phyloP scores from a whole-genome alignment of 2,888 invertebrate species.

The Nomada hirtipes region DNA sequence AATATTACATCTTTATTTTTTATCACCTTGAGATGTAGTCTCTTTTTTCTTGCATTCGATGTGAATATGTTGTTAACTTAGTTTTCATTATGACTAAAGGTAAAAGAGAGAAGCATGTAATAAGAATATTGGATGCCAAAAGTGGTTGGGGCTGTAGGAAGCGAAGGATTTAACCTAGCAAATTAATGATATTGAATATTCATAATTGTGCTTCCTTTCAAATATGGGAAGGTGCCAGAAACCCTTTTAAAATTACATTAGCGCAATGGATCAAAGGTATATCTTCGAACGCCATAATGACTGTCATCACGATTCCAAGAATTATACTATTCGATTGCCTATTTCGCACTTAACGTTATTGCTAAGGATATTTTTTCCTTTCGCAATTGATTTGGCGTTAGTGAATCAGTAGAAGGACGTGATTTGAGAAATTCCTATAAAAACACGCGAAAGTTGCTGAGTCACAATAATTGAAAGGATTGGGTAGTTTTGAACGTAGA shows the following conservation, averaged over 20 bases:
- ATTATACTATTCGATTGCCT: neutral
- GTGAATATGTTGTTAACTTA: no score
- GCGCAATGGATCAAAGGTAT: neutral
- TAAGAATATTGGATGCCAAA: no score
- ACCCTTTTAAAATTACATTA: neutral
- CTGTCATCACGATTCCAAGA: neutral
- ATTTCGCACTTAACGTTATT: neutral
- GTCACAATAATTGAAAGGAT: neutral
- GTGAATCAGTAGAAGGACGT: neutral
- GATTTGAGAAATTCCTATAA: neutral
- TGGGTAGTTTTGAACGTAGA: neutral
- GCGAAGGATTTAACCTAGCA: no score
- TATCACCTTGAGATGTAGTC: no score
- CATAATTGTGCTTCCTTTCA: neutral
- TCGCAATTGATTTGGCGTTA: neutral
- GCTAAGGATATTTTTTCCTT: neutral
- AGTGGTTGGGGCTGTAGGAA: no score
- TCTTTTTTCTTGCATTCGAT: no score
- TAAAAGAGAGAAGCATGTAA: no score
- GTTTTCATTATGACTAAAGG: no score
- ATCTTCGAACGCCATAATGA: neutral
- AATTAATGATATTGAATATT: no score
- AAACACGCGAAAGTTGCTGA: neutral
- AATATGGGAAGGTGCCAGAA: neutral
- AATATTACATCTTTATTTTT: no score